Percentiles rank a stretch among this genome's conserved stretches.
These are phyloP conservation scores for Pipistrellus pygmaeus DNA, from an alignment of 2,797 vertebrate species.

Conservation along the genomic window DNA sequence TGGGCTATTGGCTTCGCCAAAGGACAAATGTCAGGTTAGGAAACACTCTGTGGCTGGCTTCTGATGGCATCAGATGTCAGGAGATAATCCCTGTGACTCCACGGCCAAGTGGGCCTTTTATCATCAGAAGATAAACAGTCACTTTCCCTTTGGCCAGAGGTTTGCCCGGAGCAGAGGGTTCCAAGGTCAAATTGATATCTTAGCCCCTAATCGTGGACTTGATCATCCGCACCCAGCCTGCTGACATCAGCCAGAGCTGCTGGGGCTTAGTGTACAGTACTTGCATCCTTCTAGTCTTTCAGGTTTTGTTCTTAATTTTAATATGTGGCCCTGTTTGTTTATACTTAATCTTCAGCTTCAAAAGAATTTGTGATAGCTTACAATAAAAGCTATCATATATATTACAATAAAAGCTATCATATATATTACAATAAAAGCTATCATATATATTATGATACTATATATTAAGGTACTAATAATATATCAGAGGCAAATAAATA, in stretches of 20 bases:
- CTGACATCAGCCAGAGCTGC: background rate
- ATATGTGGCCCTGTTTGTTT: background rate
- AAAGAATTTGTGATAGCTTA: background rate
- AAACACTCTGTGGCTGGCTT: background rate
- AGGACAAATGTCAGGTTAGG: background rate
- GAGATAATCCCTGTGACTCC: background rate
- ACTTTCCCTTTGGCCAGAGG: background rate
- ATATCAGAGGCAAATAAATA: background rate
- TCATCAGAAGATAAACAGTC: background rate
- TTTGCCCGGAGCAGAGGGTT: background rate
- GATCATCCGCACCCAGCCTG: background rate
- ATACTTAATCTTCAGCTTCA: background rate
- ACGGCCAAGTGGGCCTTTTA: background rate
- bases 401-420: too few species aligned
- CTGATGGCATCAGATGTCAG: conserved; percentile 2
- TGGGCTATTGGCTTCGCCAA: background rate
- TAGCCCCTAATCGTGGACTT: background rate
- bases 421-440: too few species aligned
- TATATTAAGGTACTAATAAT: too few species aligned
- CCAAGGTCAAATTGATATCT: background rate
- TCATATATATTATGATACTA: too few species aligned
- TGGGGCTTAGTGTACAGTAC: background rate
- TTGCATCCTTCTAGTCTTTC: background rate
- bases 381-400: background rate
- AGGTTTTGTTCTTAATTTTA: background rate